These are phyloP conservation scores for Linnaemya tessellans DNA, from an alignment of 2,888 invertebrate genomes.

Conservation along the genomic window DNA sequence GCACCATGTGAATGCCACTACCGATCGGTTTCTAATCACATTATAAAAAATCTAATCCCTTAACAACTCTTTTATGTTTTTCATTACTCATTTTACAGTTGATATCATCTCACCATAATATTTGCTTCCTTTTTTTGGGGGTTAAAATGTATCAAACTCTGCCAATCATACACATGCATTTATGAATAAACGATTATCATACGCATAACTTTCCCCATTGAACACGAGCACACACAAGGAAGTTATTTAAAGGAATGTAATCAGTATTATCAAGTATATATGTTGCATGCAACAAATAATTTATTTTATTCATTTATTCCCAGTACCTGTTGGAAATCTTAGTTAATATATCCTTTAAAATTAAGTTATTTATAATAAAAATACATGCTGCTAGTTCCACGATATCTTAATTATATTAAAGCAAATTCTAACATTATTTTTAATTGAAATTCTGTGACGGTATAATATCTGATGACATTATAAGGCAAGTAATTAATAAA, in stretches of 20 bases:
- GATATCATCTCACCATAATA: conserved; percentile 49
- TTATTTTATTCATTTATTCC: too few species aligned
- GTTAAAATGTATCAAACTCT: conserved; percentile 23
- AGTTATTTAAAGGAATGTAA: conserved; percentile 14
- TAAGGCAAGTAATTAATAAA: too few species aligned
- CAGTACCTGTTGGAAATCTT: too few species aligned
- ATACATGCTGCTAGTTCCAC: too few species aligned
- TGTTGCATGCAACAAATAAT: too few species aligned
- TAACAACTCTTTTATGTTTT: conserved; percentile 64
- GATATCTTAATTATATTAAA: too few species aligned
- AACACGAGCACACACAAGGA: not conserved
- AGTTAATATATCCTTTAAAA: too few species aligned
- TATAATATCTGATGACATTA: too few species aligned
- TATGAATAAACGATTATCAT: conserved; percentile 62
- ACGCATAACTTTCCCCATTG: conserved; percentile 59
- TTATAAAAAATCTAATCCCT: conserved; percentile 67
- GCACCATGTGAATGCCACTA: conserved; percentile 8
- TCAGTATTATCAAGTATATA: not conserved
- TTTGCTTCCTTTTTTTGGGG: conserved; percentile 34
- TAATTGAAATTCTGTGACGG: too few species aligned
- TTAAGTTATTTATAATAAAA: too few species aligned
- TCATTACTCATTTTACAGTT: conserved; percentile 39
- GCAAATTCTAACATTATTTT: too few species aligned
- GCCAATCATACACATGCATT: conserved; percentile 21
- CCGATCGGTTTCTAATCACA: conserved; percentile 67